phyloP scores from a whole-genome alignment of 2,797 vertebrate species.

The Lemur catta region DNA sequence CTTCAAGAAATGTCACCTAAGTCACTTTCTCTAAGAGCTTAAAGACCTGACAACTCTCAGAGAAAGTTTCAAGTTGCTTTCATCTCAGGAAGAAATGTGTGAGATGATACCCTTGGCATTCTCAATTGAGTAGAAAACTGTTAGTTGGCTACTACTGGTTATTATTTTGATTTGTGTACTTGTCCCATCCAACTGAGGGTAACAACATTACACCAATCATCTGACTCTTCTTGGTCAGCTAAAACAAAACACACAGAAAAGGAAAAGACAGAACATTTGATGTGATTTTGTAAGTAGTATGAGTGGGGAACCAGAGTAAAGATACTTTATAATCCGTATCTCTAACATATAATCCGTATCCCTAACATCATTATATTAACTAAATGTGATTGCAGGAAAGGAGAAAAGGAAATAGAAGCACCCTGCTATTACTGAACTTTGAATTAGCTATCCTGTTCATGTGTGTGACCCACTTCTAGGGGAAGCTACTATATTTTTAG shows the following conservation, averaged over 20 bases:
- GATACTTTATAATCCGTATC: not conserved
- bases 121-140: not conserved
- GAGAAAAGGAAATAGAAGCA: not conserved
- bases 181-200: not conserved
- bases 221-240: not conserved
- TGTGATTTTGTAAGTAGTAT: not conserved
- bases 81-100: not conserved
- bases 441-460: slow-evolving; percentile 2
- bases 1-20: not conserved
- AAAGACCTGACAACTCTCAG: not conserved
- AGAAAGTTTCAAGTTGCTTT: not conserved
- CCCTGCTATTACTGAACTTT: not conserved
- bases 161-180: not conserved
- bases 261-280: not conserved
- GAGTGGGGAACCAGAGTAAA: not conserved
- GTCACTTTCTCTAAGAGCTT: not conserved
- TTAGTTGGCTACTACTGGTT: not conserved
- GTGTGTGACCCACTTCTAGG: not conserved
- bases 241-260: not conserved
- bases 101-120: not conserved
- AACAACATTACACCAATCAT: not conserved
- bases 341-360: too few relatives aligned
- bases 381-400: not conserved
- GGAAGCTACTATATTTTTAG: not conserved
- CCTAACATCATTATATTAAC: not conserved